These are phyloP conservation scores for Sigmodon hispidus DNA, from an alignment of 2,113 vertebrate species.

Conservation along the genomic window DNA sequence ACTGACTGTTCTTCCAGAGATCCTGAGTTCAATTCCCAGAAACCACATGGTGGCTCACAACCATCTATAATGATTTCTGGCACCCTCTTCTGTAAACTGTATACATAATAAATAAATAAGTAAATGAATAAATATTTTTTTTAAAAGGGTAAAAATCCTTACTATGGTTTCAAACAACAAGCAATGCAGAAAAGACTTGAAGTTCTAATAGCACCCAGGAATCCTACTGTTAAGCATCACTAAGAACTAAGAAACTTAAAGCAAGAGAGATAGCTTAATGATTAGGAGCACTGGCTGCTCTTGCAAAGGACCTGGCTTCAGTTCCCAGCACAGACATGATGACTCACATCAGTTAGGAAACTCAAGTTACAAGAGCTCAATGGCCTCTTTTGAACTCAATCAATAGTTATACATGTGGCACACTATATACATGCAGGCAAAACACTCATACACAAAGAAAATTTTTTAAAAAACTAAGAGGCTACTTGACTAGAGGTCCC, in stretches of 20 bases:
- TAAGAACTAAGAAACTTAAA: not conserved
- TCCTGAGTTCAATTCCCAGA: too few species aligned
- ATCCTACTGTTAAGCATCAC: not conserved
- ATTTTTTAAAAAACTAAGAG: not conserved
- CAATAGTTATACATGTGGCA: not conserved
- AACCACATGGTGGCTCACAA: too few species aligned
- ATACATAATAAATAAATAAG: too few species aligned
- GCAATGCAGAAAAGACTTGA: not conserved
- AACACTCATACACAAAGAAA: not conserved
- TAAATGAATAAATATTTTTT: too few species aligned
- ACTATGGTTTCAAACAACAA: not conserved
- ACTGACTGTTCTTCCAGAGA: too few species aligned
- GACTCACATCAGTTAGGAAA: not conserved
- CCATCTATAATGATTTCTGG: too few species aligned
- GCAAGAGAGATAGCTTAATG: not conserved
- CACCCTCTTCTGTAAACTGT: too few species aligned
- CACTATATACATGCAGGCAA: not conserved
- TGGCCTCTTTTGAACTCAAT: not conserved
- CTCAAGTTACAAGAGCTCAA: not conserved
- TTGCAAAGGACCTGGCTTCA: not conserved
- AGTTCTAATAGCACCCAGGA: not conserved
- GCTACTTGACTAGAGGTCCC: not conserved
- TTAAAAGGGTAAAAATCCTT: not conserved
- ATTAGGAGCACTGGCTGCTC: not conserved
- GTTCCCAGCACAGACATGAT: not conserved